These are phyloP conservation scores for Onychomys torridus DNA, from an alignment of 2,797 vertebrate genomes.

Conservation along the genomic window DNA sequence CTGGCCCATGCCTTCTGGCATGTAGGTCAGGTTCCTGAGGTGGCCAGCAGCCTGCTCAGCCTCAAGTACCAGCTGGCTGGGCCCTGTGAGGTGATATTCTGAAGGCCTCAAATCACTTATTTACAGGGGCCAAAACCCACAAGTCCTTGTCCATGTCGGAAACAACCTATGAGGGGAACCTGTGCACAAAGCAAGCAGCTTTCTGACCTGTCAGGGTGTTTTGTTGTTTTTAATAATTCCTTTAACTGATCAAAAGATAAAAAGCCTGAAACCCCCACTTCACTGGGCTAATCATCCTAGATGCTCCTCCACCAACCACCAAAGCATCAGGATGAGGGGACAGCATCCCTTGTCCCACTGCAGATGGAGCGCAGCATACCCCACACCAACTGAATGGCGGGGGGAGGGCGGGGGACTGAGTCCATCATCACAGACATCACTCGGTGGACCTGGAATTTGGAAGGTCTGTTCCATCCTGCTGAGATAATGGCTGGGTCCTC, in stretches of 20 bases:
- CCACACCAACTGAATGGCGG: neutral
- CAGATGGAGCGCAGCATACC: neutral
- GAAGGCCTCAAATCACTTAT: neutral
- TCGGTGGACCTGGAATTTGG: neutral
- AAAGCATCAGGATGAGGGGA: neutral
- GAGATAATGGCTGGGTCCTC: neutral
- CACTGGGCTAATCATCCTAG: constrained; percentile 27
- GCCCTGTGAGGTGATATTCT: neutral
- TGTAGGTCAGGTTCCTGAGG: neutral
- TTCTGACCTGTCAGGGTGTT: neutral
- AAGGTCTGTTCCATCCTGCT: neutral
- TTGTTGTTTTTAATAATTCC: constrained; percentile 36
- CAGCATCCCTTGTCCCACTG: too few relatives aligned
- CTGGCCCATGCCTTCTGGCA: neutral
- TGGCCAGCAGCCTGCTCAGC: neutral
- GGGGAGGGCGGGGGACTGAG: neutral
- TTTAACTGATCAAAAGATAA: constrained; percentile 61
- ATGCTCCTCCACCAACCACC: neutral
- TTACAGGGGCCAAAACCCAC: neutral
- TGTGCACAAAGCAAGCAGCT: constrained; percentile 55
- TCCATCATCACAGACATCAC: rapidly evolving
- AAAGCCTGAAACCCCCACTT: constrained; percentile 9
- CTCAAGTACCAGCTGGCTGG: neutral
- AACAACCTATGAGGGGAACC: constrained; percentile 24
- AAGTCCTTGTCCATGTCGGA: constrained; percentile 23